phyloP scores from a whole-genome alignment of 2,888 invertebrate species.

The Gymnosoma rotundatum region DNA sequence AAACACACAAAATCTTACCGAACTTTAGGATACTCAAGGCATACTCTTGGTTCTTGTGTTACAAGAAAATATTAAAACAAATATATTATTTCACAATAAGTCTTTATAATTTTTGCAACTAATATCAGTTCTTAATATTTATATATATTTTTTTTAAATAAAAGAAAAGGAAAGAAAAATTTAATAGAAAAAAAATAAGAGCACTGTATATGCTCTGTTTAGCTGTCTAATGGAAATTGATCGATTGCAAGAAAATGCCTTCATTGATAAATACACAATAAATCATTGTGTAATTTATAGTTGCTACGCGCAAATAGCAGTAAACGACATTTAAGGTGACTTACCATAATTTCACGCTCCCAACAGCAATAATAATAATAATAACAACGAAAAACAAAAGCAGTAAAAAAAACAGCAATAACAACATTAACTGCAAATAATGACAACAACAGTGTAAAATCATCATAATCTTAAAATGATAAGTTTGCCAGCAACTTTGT shows the following conservation, averaged over 20 bases:
- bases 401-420: constrained; percentile 26
- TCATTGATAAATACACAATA: constrained; percentile 74
- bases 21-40: no score
- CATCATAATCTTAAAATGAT: constrained; percentile 33
- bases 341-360: constrained; percentile 76
- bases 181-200: constrained; percentile 20
- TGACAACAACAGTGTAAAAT: constrained; percentile 48
- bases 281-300: constrained; percentile 77
- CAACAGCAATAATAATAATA: constrained; percentile 52
- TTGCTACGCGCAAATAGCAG: constrained; percentile 71
- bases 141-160: no score
- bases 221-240: constrained; percentile 70
- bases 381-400: constrained; percentile 30
- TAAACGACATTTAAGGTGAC: constrained; percentile 71
- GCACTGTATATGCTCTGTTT: constrained; percentile 66
- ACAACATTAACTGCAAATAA: neutral
- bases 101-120: no score
- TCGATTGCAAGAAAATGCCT: constrained; percentile 71
- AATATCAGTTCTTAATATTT: no score
- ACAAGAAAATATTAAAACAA: no score
- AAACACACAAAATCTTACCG: no score
- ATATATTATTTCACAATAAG: no score
- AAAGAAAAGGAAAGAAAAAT: neutral
- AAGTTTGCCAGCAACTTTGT: constrained; percentile 42
- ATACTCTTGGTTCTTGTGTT: no score